Evolutionary conservation across 1,140 invertebrate genomes (phyloP).

Genomic region (Drosophila miranda): DNA sequence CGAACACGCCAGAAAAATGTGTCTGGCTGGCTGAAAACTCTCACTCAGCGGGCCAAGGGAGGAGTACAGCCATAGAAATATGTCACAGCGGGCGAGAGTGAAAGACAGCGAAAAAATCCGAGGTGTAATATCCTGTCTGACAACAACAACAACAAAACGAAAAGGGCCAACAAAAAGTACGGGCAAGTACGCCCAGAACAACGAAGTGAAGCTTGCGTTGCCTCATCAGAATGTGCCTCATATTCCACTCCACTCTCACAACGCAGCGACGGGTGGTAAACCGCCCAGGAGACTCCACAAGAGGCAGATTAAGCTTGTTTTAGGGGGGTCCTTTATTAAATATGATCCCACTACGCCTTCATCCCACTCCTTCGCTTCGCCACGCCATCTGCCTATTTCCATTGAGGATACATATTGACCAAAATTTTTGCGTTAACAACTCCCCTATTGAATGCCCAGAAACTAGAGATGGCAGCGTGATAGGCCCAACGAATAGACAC

Average conservation of each 20-base stretch:
- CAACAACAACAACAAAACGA: conserved; percentile 34
- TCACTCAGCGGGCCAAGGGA: conserved; percentile 36
- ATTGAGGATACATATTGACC: no score
- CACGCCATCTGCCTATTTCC: neutral
- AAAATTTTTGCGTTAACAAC: no score
- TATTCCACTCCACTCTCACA: conserved; percentile 20
- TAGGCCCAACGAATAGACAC: no score
- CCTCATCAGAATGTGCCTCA: conserved; percentile 15
- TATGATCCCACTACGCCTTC: conserved; percentile 9
- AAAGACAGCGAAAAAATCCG: conserved; percentile 70
- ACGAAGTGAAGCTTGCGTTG: conserved; percentile 22
- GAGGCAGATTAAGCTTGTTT: conserved; percentile 43
- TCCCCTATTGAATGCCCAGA: no score
- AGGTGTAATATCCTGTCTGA: conserved; percentile 76
- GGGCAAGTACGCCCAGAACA: conserved; percentile 15
- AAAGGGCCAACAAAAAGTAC: conserved; percentile 21
- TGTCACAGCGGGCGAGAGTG: conserved; percentile 77
- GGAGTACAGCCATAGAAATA: conserved; percentile 63
- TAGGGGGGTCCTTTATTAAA: conserved; percentile 46
- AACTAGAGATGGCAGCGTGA: no score
- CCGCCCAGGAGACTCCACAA: conserved; percentile 23
- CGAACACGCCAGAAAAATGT: conserved; percentile 50
- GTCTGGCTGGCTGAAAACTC: conserved; percentile 50
- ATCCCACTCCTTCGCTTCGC: neutral
- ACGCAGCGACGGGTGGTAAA: conserved; percentile 40